Conservation (phyloP, 2,797 vertebrate genomes). For the Spinibarbus caldwelli region DNA sequence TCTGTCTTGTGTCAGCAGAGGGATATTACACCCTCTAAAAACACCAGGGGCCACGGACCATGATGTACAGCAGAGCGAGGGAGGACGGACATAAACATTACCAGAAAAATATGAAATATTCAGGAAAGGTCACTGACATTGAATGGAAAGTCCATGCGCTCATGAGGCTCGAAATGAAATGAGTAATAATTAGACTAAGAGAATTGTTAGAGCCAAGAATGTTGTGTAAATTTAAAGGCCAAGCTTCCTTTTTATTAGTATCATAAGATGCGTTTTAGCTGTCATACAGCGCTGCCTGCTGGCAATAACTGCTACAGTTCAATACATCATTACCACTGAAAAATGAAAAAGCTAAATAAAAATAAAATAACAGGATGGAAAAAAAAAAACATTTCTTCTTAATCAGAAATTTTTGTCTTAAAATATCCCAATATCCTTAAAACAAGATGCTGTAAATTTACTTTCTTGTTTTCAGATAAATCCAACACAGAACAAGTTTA, state of each 20-base stretch:
- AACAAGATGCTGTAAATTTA: neutral
- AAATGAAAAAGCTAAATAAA: neutral
- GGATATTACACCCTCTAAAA: neutral
- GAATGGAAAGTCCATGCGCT: neutral
- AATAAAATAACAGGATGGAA: too few relatives aligned
- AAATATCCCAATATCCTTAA: neutral
- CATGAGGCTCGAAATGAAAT: neutral
- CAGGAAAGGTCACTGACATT: neutral
- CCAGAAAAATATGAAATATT: constrained; percentile 1
- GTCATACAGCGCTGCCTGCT: constrained; percentile 20
- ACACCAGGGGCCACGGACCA: neutral
- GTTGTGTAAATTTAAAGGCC: neutral
- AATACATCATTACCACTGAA: too few relatives aligned
- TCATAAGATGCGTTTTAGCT: neutral
- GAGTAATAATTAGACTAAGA: neutral
- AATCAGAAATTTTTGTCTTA: neutral
- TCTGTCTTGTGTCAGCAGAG: neutral
- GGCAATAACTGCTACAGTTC: neutral
- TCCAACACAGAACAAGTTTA: neutral
- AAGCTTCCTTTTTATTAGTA: neutral
- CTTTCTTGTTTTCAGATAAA: neutral
- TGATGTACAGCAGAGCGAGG: neutral
- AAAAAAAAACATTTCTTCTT: neutral
- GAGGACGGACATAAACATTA: neutral
- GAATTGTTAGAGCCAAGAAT: neutral